Evolutionary conservation across 2,797 vertebrate species (phyloP).

Genomic region (Salarias fasciatus): DNA sequence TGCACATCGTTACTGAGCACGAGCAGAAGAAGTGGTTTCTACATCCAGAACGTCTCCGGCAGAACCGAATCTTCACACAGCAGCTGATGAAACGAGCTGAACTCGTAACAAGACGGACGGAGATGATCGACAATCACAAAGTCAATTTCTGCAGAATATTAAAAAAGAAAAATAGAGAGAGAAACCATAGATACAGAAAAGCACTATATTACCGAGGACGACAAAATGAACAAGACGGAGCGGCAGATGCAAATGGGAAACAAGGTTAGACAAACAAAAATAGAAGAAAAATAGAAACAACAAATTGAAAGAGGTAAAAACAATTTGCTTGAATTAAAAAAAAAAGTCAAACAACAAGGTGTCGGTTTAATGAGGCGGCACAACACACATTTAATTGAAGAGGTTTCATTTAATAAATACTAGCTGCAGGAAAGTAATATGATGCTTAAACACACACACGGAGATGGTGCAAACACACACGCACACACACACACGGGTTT

Average conservation of each 20-base stretch:
- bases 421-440: slow-evolving; percentile 41
- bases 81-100: no score
- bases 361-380: slow-evolving; percentile 37
- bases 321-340: neutral
- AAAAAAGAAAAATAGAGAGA: no score
- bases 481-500: slow-evolving; percentile 36
- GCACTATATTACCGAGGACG: slow-evolving; percentile 14
- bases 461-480: slow-evolving; percentile 6
- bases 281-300: no score
- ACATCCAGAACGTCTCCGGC: no score
- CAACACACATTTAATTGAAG: slow-evolving; percentile 33
- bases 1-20: no score
- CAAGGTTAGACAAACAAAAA: slow-evolving; percentile 4
- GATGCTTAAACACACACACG: slow-evolving; percentile 18
- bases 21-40: no score
- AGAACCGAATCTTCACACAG: no score
- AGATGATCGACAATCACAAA: no score
- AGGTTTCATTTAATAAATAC: slow-evolving; percentile 33
- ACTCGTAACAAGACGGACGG: no score
- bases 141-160: no score
- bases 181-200: slow-evolving; percentile 20
- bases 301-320: slow-evolving; percentile 1
- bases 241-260: slow-evolving; percentile 4
- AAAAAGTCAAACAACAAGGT: slow-evolving; percentile 17
- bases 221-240: slow-evolving; percentile 15